These are phyloP conservation scores for Hylaeus anthracinus DNA, from an alignment of 1,140 invertebrate genomes.

Conservation along the genomic window DNA sequence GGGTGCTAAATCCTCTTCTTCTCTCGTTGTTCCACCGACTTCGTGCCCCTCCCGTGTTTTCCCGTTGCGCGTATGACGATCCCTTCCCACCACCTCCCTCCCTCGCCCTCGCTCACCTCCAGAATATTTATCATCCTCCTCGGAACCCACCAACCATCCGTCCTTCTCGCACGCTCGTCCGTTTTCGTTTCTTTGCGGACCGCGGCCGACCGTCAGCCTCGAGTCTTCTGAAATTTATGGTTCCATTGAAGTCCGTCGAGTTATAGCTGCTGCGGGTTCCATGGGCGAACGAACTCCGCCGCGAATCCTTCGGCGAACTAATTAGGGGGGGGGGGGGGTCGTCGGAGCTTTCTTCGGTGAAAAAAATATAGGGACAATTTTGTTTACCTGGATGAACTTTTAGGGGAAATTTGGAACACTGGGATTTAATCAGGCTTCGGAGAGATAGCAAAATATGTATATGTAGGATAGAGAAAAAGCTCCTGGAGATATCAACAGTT, in stretches of 20 bases:
- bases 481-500: too few species aligned
- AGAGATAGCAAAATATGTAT: too few species aligned
- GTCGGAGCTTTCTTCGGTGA: too few species aligned
- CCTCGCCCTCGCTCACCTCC: background rate
- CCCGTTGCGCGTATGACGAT: constrained; percentile 56
- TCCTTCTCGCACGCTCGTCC: background rate
- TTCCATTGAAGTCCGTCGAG: constrained; percentile 27
- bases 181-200: too few species aligned
- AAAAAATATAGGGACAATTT: too few species aligned
- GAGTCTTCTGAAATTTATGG: constrained; percentile 34
- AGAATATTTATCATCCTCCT: constrained; percentile 60
- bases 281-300: background rate
- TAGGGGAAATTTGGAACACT: too few species aligned
- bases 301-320: background rate
- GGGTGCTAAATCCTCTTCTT: constrained; percentile 43
- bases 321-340: background rate
- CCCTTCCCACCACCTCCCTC: background rate
- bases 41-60: constrained; percentile 23
- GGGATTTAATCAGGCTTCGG: too few species aligned
- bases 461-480: too few species aligned
- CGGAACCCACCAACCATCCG: background rate
- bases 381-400: too few species aligned
- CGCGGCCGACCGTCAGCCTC: background rate
- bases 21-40: constrained; percentile 17
- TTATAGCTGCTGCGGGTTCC: background rate